Percentiles rank a stretch among this genome's conserved stretches.
Conservation (phyloP, 1,140 invertebrate species). For the Diorhabda carinulata region DNA sequence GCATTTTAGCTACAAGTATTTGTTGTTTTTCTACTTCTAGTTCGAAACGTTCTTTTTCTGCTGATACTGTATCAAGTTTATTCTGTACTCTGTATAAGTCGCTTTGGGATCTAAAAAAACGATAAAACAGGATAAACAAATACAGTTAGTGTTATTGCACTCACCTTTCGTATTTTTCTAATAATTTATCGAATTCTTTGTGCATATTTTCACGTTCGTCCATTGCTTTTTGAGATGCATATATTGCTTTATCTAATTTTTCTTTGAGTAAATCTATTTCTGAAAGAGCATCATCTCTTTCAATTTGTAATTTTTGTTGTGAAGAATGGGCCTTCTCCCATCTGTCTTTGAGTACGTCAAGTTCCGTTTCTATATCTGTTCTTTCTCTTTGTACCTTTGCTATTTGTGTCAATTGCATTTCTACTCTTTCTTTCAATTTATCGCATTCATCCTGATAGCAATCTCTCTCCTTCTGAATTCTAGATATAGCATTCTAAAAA, state of each 20-base stretch:
- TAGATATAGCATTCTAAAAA: slow-evolving; percentile 61
- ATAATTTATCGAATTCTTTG: slow-evolving; percentile 87
- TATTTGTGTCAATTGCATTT: slow-evolving; percentile 73
- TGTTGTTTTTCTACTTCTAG: slow-evolving; percentile 83
- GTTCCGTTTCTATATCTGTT: slow-evolving; percentile 76
- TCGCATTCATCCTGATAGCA: slow-evolving; percentile 74
- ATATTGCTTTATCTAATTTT: slow-evolving; percentile 81
- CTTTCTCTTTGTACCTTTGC: slow-evolving; percentile 79
- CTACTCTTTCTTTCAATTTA: slow-evolving; percentile 74
- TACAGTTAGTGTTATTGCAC: slow-evolving; percentile 20
- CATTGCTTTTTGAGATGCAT: slow-evolving; percentile 71
- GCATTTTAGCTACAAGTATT: slow-evolving; percentile 69
- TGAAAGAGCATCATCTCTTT: slow-evolving; percentile 76
- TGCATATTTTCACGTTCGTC: slow-evolving; percentile 84
- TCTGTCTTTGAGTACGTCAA: slow-evolving; percentile 80
- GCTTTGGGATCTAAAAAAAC: slow-evolving; percentile 68
- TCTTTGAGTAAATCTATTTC: slow-evolving; percentile 86
- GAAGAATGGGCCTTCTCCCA: slow-evolving; percentile 81
- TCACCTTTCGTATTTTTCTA: slow-evolving; percentile 91
- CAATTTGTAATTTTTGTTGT: slow-evolving; percentile 82
- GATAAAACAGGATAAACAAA: too few relatives aligned
- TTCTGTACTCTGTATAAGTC: slow-evolving; percentile 85
- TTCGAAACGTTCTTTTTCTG: slow-evolving; percentile 79
- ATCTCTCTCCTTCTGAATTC: slow-evolving; percentile 85
- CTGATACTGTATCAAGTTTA: slow-evolving; percentile 79